Conservation (phyloP, 2,113 vertebrate genomes). For the Tupaia chinensis region DNA sequence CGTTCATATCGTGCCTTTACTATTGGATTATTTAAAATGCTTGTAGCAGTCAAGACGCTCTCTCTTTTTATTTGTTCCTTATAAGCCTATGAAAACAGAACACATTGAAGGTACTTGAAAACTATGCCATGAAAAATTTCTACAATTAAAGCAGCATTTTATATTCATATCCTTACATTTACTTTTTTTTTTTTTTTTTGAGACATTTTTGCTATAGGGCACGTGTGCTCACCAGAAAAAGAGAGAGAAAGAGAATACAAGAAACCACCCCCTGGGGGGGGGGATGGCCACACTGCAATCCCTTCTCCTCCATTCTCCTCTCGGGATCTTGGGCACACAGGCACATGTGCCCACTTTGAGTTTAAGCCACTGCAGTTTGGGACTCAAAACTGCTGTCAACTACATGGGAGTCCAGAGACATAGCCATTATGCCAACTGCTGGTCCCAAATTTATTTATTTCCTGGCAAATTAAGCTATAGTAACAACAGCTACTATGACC, state of each 20-base stretch:
- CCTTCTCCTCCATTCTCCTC: too few species aligned
- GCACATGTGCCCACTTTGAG: too few species aligned
- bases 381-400: too few species aligned
- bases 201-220: too few species aligned
- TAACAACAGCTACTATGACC: background rate
- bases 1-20: constrained; percentile 92
- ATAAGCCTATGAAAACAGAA: constrained; percentile 87
- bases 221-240: too few species aligned
- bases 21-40: constrained; percentile 93
- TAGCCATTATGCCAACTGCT: too few species aligned
- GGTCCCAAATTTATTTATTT: background rate
- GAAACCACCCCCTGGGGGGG: too few species aligned
- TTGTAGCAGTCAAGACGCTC: constrained; percentile 93
- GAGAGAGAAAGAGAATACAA: too few species aligned
- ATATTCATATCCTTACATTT: constrained; percentile 42
- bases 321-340: too few species aligned
- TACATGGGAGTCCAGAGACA: too few species aligned
- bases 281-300: too few species aligned
- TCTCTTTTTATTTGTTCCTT: constrained; percentile 94
- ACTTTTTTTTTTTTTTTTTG: background rate
- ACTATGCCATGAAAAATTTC: background rate
- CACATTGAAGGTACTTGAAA: background rate
- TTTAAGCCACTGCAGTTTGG: too few species aligned
- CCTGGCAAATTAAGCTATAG: constrained; percentile 10
- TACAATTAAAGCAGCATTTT: constrained; percentile 18